Evolutionary conservation across 2,797 vertebrate genomes (phyloP), one percentile per base, ranked within the genome.

Genomic region (Diceros bicornis): DNA sequence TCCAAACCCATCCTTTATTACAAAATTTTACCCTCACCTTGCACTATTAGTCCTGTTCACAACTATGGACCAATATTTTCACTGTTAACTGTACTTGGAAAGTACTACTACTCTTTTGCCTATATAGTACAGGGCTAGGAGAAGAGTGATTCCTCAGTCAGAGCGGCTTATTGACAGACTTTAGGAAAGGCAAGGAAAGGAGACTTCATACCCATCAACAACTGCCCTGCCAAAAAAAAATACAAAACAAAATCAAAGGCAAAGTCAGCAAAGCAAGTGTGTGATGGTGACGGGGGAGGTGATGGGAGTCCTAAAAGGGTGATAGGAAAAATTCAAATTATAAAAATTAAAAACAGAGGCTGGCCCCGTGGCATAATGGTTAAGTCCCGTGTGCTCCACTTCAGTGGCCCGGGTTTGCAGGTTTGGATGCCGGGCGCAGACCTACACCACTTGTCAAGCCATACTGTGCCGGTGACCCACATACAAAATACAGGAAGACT

Each of bases 51-150:
- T 81, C 41, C 72, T 21, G 0, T n/a, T 41, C 12, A 10, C 10
- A 11, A 7, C 14, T 1, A 44, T 6, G 17, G 2, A 66, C 11
- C 13, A 18, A 1, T 25, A 64, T 75, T 69, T 37, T 72, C 59
- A 50, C 41, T 50, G 14, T 4, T 59, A 68, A 18, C 8, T 74
- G n/a, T 2, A 55, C 44, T 52, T 29, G 2, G 17, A 75, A 91
- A 64, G 29, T 14, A 52, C 21, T 9, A 6, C 14, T 8, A 23
- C 25, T 16, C 5, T 2, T 47, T 66, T 32, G n/a, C 27, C 57
- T 7, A 55, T 17, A 1, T 4, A 16, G 32, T 10, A 41, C 1
- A 25, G 25, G 0, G 13, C 27, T 23, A 6, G 41, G 10, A 57
- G 1, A 17, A n/a, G 14, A 21, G 18, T 3, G 14, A 47, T 10